A percentile compares a stretch with the other conserved stretches of the same genome.
Conservation (phyloP, 2,113 vertebrate genomes). For the Malurus cyaneus region DNA sequence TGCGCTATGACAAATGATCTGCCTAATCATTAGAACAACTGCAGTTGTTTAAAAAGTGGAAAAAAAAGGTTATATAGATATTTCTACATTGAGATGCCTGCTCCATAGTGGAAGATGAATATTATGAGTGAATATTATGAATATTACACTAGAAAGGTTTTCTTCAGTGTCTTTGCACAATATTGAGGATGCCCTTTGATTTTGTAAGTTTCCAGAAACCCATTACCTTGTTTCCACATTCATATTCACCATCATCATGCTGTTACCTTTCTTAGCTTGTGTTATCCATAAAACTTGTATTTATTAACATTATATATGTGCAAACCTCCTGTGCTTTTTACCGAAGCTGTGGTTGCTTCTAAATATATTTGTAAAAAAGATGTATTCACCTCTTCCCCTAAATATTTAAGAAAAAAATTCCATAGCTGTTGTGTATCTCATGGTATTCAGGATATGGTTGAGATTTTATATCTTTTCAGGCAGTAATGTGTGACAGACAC, state of each 20-base stretch:
- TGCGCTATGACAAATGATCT: background rate
- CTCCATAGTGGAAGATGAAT: rapidly evolving
- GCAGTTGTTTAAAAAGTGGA: background rate
- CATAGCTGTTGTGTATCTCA: background rate
- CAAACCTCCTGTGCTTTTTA: background rate
- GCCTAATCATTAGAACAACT: background rate
- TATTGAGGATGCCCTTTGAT: background rate
- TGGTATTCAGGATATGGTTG: background rate
- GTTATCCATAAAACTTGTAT: background rate
- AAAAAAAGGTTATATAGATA: background rate
- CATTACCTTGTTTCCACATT: rapidly evolving
- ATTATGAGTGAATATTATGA: background rate
- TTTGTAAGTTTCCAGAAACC: background rate
- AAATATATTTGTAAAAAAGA: background rate
- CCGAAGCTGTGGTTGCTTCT: background rate
- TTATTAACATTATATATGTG: background rate
- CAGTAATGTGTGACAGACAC: background rate
- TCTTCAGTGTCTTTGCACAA: background rate
- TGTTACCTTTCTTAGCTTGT: background rate
- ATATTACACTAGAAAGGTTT: background rate
- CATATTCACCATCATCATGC: rapidly evolving
- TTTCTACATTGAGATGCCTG: background rate
- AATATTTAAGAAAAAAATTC: background rate
- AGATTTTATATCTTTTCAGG: background rate
- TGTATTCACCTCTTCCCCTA: background rate